Evolutionary conservation across 2,113 vertebrate species (phyloP).

Genomic region (Amblyopsis rosae): DNA sequence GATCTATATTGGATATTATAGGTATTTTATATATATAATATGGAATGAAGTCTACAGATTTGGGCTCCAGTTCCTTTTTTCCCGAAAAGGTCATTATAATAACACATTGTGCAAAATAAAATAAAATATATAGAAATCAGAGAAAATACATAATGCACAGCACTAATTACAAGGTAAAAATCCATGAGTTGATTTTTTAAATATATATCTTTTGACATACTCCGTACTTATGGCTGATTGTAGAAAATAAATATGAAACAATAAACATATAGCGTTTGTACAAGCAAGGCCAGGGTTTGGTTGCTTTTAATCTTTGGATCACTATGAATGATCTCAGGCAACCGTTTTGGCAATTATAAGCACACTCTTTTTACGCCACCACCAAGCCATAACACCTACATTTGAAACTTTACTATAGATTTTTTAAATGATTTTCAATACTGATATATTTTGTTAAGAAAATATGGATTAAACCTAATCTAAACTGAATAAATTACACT

Average conservation of each 20-base stretch:
- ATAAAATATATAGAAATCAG: slow-evolving; percentile 24
- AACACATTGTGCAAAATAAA: slow-evolving; percentile 26
- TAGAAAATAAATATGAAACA: slow-evolving; percentile 63
- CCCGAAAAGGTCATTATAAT: slow-evolving; percentile 59
- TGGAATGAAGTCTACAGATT: slow-evolving; percentile 73
- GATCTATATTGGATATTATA: slow-evolving; percentile 25
- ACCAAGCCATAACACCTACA: slow-evolving; percentile 43
- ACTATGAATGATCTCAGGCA: slow-evolving; percentile 41
- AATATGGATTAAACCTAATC: slow-evolving; percentile 1
- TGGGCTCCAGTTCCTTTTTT: slow-evolving; percentile 74
- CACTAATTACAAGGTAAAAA: slow-evolving; percentile 55
- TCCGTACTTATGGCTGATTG: slow-evolving; percentile 78
- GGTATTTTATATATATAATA: slow-evolving; percentile 9
- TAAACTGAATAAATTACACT: not conserved
- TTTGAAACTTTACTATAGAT: not conserved
- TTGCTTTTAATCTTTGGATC: slow-evolving; percentile 55
- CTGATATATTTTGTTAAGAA: not conserved
- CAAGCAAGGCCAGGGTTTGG: slow-evolving; percentile 62
- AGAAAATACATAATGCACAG: slow-evolving; percentile 42
- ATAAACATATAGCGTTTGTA: slow-evolving; percentile 57
- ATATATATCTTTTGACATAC: slow-evolving; percentile 75
- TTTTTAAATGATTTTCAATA: not conserved
- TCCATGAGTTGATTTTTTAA: slow-evolving; percentile 47
- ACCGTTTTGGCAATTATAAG: slow-evolving; percentile 67
- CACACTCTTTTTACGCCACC: slow-evolving; percentile 51